phyloP scores from a whole-genome alignment of 2,113 vertebrate genomes.

The Anhinga anhinga region DNA sequence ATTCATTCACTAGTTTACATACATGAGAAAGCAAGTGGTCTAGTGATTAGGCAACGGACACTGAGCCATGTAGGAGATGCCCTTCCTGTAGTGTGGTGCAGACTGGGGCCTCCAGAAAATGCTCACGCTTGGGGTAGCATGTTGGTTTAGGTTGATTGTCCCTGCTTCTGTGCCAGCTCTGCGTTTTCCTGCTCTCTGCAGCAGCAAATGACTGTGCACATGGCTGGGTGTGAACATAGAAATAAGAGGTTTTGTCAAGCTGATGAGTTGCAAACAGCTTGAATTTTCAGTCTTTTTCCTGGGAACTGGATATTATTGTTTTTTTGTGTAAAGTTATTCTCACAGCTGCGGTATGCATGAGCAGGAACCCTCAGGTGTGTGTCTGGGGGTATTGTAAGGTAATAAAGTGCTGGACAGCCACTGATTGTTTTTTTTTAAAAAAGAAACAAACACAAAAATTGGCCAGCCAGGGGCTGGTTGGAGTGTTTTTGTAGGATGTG shows the following conservation, averaged over 20 bases:
- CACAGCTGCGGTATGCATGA: neutral
- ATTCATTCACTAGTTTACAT: neutral
- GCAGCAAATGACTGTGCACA: neutral
- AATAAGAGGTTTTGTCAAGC: neutral
- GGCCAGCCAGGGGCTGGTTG: neutral
- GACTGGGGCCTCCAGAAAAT: neutral
- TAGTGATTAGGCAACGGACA: neutral
- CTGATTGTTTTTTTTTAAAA: neutral
- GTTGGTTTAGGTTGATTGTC: neutral
- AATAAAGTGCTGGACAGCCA: neutral
- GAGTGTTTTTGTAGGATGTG: neutral
- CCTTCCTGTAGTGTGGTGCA: neutral
- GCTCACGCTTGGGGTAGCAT: rapidly evolving
- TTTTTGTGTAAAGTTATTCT: neutral
- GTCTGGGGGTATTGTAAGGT: neutral
- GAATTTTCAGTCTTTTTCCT: neutral
- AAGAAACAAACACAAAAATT: neutral
- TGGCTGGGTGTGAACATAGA: neutral
- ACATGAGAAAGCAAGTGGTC: neutral
- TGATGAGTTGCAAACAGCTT: neutral
- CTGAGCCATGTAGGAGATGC: rapidly evolving
- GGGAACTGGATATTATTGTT: neutral
- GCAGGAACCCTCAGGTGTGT: neutral
- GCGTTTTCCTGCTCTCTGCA: neutral
- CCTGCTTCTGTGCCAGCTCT: neutral